Conservation (phyloP, 2,113 vertebrate species). For the Phyllostomus hastatus region DNA sequence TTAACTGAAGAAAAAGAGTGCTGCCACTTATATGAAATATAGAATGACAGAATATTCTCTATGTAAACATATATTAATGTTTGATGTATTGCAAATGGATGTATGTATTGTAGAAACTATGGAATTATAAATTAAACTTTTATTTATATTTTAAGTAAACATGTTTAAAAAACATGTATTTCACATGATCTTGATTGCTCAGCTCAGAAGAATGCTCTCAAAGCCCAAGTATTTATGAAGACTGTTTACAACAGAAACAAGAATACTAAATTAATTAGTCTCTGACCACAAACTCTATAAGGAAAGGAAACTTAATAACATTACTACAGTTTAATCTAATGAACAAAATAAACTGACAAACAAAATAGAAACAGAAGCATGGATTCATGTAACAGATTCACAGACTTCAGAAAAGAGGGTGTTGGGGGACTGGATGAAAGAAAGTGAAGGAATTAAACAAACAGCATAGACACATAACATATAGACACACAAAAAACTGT, state of each 20-base stretch:
- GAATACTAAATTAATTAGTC: not conserved
- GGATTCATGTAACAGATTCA: no score
- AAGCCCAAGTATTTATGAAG: not conserved
- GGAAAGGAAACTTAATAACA: not conserved
- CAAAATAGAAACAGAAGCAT: no score
- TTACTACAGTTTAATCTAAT: not conserved
- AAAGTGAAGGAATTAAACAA: no score
- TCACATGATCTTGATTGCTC: not conserved
- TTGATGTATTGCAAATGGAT: not conserved
- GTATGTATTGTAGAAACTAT: not conserved
- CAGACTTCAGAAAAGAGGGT: no score
- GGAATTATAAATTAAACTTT: not conserved
- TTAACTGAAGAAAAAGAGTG: not conserved
- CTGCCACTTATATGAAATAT: not conserved
- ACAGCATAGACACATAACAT: no score
- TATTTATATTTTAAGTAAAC: not conserved
- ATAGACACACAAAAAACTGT: no score
- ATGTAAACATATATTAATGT: not conserved
- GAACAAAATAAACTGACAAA: no score
- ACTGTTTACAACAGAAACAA: not conserved
- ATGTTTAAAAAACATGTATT: not conserved
- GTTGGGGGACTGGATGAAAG: no score
- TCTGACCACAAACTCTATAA: not conserved
- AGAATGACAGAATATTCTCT: not conserved
- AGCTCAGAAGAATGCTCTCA: not conserved